Evolutionary conservation across 2,888 invertebrate genomes (phyloP), one percentile per base, ranked within the genome.

Genomic region (Aleiodes alternator): DNA sequence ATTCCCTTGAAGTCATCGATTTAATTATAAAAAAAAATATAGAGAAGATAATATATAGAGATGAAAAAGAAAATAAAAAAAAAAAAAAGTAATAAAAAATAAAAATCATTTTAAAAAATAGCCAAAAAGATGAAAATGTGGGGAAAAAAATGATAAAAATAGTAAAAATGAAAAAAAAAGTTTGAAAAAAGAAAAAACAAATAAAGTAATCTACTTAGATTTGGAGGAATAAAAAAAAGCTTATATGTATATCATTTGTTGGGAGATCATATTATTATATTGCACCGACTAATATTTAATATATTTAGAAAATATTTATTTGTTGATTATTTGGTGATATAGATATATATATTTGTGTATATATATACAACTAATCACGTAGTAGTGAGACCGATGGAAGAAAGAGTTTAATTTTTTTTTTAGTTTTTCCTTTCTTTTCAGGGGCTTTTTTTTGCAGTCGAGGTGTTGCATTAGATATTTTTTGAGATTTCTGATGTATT

Each of bases 221-320:
- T 73, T 29, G 55, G 23, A 23, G 23, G 23, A 23, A 23, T n/a
- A 66, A 43, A 56, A 73, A 79, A 16, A 78, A 56, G 78, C 72
- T 76, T 80, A 79, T 80, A 80, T 81, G 81, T 85, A 82, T 87
- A 87, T 87, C 86, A 87, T 88, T 88, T 88, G 88, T 88, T 88
- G 88, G 87, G 84, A 87, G 87, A 87, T 83, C 84, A 85, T 85
- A 87, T 86, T 84, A 84, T 82, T 86, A 85, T 86, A 80, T 85
- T 84, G 29, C 51, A 50, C 16, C 34, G 50, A 29, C 48, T 68
- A 51, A 86, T 82, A 86, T 85, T 84, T 83, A 84, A 84, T 87
- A 88, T 86, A 88, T 88, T 87, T 87, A 88, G 87, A 79, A 78
- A 34, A 87, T 88, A 88, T 88, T 88, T 88, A 88, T 88, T 88